Conservation (phyloP, 2,113 vertebrate species). For the Rhinichthys klamathensis region DNA sequence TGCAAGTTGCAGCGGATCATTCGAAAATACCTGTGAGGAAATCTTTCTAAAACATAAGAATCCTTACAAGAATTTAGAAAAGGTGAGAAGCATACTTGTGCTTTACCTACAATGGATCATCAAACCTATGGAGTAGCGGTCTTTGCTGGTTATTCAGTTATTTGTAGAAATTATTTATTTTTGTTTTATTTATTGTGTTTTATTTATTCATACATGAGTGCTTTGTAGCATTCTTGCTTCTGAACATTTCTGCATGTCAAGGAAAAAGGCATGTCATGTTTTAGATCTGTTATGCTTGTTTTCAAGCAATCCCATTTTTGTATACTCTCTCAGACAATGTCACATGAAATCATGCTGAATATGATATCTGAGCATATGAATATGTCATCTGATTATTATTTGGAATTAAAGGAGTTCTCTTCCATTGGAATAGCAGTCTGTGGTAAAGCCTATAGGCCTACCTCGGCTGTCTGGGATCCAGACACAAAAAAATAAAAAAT, state of each 20-base stretch:
- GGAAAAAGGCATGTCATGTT: neutral
- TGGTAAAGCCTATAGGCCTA: neutral
- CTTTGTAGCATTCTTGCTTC: neutral
- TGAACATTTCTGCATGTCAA: neutral
- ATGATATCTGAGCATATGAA: neutral
- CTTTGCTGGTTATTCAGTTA: neutral
- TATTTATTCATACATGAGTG: neutral
- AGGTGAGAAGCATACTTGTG: slow-evolving; percentile 1
- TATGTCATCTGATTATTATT: neutral
- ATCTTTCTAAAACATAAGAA: neutral
- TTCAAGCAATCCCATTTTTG: neutral
- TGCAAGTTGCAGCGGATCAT: rapidly evolving
- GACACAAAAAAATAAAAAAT: neutral
- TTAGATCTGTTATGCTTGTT: slow-evolving; percentile 11
- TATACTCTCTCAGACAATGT: neutral
- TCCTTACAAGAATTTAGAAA: neutral
- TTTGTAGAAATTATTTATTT: slow-evolving; percentile 23
- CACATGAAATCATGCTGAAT: too few species aligned
- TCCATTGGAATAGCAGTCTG: neutral
- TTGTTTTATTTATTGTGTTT: neutral
- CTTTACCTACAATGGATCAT: neutral
- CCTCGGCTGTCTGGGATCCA: neutral
- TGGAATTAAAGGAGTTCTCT: neutral
- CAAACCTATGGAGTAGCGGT: neutral
- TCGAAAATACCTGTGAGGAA: neutral